These are phyloP conservation scores for Dermolepida albohirtum DNA, from an alignment of 2,888 invertebrate genomes.

Conservation along the genomic window DNA sequence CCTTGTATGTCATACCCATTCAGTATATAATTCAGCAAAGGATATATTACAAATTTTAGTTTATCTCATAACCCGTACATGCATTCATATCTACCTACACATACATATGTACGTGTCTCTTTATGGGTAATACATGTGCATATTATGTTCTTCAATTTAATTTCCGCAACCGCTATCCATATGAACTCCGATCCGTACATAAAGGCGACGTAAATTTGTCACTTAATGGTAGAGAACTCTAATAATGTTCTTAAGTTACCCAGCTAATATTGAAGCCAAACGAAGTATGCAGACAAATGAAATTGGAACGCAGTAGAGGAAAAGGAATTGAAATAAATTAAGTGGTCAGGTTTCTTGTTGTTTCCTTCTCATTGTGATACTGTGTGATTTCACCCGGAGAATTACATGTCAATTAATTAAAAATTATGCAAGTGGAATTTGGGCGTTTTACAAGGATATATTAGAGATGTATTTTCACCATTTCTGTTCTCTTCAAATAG, in stretches of 20 bases:
- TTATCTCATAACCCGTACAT: too few species aligned
- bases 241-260: constrained; percentile 8
- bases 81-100: too few species aligned
- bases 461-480: too few species aligned
- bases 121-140: too few species aligned
- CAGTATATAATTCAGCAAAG: too few species aligned
- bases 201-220: constrained; percentile 3
- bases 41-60: too few species aligned
- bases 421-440: too few species aligned
- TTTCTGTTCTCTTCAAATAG: too few species aligned
- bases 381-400: background rate
- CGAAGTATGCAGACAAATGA: constrained; percentile 2
- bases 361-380: background rate
- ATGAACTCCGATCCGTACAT: background rate
- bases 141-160: constrained; percentile 7
- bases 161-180: background rate
- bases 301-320: constrained; percentile 3
- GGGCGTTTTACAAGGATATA: too few species aligned
- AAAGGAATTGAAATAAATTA: constrained; percentile 8
- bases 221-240: background rate
- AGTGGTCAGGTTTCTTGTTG: constrained; percentile 5
- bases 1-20: too few species aligned
- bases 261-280: constrained; percentile 4
- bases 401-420: too few species aligned
- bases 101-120: too few species aligned